phyloP scores from a whole-genome alignment of 2,113 vertebrate species.

The Protomyctophum bolini region DNA sequence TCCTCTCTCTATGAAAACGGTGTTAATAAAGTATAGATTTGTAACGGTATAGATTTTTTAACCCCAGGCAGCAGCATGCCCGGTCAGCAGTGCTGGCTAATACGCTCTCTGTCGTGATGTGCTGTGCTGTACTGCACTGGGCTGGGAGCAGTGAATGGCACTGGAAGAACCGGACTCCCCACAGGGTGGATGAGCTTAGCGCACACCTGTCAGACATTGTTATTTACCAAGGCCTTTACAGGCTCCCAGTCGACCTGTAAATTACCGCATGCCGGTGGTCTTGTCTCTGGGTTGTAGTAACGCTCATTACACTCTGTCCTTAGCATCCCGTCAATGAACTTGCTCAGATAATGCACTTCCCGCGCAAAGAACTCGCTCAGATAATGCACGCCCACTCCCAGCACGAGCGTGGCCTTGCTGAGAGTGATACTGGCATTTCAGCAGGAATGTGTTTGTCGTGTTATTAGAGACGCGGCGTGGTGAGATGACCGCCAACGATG shows the following conservation, averaged over 20 bases:
- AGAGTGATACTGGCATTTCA: not conserved
- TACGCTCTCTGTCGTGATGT: not conserved
- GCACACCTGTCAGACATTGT: constrained; percentile 68
- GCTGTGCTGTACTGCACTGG: not conserved
- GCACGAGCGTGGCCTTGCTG: constrained; percentile 34
- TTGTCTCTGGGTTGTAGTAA: constrained; percentile 38
- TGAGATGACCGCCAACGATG: constrained; percentile 41
- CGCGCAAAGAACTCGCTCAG: constrained; percentile 10
- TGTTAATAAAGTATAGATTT: constrained; percentile 19
- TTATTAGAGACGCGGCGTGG: constrained; percentile 22
- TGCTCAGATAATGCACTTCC: not conserved
- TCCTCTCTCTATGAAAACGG: not conserved
- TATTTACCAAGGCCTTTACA: constrained; percentile 57
- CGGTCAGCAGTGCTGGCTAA: constrained; percentile 26
- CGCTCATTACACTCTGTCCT: constrained; percentile 38
- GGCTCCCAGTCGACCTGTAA: constrained; percentile 60
- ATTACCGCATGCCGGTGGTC: constrained; percentile 56
- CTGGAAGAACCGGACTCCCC: constrained; percentile 55
- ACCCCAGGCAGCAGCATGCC: constrained; percentile 33
- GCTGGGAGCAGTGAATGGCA: constrained; percentile 30
- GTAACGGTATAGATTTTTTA: constrained; percentile 19
- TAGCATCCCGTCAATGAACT: constrained; percentile 9
- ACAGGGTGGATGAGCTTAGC: constrained; percentile 42
- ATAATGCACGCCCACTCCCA: constrained; percentile 1
- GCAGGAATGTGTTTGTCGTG: constrained; percentile 13